These are phyloP conservation scores for Excalfactoria chinensis DNA, from an alignment of 2,113 vertebrate genomes.

Conservation along the genomic window DNA sequence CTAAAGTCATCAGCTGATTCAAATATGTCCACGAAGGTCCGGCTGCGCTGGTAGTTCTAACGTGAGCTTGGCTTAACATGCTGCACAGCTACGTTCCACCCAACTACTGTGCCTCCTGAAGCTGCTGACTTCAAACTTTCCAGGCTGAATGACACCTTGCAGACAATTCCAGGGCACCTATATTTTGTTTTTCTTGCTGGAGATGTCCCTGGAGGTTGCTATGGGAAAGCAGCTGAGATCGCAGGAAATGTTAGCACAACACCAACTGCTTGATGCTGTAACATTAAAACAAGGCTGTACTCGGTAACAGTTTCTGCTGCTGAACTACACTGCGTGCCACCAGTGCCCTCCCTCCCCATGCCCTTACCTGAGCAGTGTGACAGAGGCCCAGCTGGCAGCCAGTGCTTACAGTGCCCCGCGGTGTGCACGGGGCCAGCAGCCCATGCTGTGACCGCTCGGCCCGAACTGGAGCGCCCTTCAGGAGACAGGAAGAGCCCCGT, in stretches of 20 bases:
- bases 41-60: background rate
- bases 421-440: background rate
- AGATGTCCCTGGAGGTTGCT: background rate
- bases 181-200: background rate
- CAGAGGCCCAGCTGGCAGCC: rapidly evolving
- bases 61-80: background rate
- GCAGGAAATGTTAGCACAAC: background rate
- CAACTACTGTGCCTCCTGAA: background rate
- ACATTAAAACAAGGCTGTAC: background rate
- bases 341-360: background rate
- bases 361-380: background rate
- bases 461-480: background rate
- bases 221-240: background rate
- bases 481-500: background rate
- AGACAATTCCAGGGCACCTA: background rate
- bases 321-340: background rate
- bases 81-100: background rate
- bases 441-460: background rate
- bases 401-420: background rate
- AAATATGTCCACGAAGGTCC: background rate
- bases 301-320: background rate
- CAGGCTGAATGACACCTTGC: background rate
- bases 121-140: background rate
- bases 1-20: background rate
- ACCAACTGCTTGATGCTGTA: background rate